Percentiles rank a stretch among this genome's conserved stretches.
Conservation (phyloP, 1,140 invertebrate species). For the Drosophila persimilis region DNA sequence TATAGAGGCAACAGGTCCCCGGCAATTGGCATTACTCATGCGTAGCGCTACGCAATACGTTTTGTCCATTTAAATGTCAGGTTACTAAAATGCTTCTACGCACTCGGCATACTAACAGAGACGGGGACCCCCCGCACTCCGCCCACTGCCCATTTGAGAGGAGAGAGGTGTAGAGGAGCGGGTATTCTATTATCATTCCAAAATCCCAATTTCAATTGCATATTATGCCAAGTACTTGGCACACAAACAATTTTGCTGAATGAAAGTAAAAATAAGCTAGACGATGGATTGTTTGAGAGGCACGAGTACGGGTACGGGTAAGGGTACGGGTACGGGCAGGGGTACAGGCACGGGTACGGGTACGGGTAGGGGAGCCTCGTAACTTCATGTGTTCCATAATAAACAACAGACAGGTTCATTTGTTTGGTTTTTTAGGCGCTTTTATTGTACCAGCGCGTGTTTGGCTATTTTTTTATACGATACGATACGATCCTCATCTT, state of each 20-base stretch:
- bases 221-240: constrained; percentile 36
- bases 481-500: constrained; percentile 41
- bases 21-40: constrained; percentile 71
- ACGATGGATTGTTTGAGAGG: neutral
- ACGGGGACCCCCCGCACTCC: neutral
- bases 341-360: neutral
- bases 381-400: constrained; percentile 25
- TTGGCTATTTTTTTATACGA: constrained; percentile 33
- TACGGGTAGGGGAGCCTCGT: neutral
- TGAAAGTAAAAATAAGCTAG: constrained; percentile 59
- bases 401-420: constrained; percentile 29
- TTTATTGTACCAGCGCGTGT: constrained; percentile 28
- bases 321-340: neutral
- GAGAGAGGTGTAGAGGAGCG: too few species aligned
- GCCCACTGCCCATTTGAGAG: neutral
- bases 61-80: constrained; percentile 58
- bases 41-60: constrained; percentile 69
- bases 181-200: constrained; percentile 36
- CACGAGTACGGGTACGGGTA: neutral
- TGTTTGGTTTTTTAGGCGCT: neutral
- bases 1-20: constrained; percentile 17
- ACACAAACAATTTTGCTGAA: constrained; percentile 57
- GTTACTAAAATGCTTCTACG: constrained; percentile 52
- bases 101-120: constrained; percentile 51
- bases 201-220: constrained; percentile 37